Evolutionary conservation across 2,888 invertebrate species (phyloP).

Genomic region (Limnephilus lunatus): DNA sequence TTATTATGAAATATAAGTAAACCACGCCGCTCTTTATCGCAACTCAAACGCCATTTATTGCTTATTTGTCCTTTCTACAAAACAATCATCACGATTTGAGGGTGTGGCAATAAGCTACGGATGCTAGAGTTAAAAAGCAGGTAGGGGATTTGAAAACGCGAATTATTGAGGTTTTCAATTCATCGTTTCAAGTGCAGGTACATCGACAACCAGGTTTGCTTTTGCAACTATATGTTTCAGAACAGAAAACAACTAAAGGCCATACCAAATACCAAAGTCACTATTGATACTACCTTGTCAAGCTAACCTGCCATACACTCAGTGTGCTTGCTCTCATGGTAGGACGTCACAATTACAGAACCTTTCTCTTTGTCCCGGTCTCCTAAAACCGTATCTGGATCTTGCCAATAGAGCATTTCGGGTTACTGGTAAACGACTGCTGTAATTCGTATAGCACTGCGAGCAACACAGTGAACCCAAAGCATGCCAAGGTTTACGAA

Average conservation of each 20-base stretch:
- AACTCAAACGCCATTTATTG: neutral
- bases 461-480: constrained; percentile 40
- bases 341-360: constrained; percentile 17
- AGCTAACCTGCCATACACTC: constrained; percentile 8
- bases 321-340: constrained; percentile 2
- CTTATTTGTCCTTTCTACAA: neutral
- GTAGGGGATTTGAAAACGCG: neutral
- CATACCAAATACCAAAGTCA: neutral
- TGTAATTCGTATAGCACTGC: constrained; percentile 12
- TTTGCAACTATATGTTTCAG: neutral
- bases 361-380: neutral
- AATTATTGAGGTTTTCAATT: neutral
- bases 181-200: neutral
- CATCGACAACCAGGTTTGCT: neutral
- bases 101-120: neutral
- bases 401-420: neutral
- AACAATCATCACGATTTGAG: neutral
- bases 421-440: neutral
- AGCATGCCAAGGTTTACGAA: constrained; percentile 61
- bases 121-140: neutral
- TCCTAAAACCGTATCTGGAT: neutral
- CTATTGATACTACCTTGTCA: neutral
- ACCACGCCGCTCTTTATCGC: neutral
- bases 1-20: neutral
- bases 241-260: neutral